Conservation (phyloP, 2,888 invertebrate species). For the Melangyna quadrimaculata region DNA sequence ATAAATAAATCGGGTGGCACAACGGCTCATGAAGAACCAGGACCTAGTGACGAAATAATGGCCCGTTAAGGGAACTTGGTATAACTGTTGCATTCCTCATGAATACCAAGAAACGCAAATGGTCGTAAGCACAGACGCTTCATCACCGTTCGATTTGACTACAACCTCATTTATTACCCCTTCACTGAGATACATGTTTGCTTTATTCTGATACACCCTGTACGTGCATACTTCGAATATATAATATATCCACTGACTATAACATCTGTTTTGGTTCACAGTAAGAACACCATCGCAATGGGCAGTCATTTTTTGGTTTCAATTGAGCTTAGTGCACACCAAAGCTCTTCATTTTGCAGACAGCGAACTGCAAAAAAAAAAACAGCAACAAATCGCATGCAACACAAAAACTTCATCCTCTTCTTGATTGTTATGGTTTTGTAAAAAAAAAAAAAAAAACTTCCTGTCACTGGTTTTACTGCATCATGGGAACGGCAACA, state of each 20-base stretch:
- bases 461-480: constrained; percentile 17
- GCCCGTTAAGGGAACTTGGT: too few relatives aligned
- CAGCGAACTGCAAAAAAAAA: not conserved
- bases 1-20: too few relatives aligned
- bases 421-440: not conserved
- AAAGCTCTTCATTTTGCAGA: constrained; percentile 12
- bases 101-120: too few relatives aligned
- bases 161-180: too few relatives aligned
- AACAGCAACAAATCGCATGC: not conserved
- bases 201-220: constrained; percentile 1
- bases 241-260: not conserved
- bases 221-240: not conserved
- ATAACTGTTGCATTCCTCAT: too few relatives aligned
- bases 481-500: constrained; percentile 34
- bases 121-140: too few relatives aligned
- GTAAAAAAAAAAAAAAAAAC: not conserved
- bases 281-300: constrained; percentile 5
- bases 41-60: too few relatives aligned
- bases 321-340: not conserved
- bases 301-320: constrained; percentile 50
- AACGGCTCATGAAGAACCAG: too few relatives aligned
- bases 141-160: too few relatives aligned
- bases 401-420: not conserved
- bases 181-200: too few relatives aligned
- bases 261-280: constrained; percentile 46